These are phyloP conservation scores for Leptopterna dolabrata DNA, from an alignment of 2,888 invertebrate genomes.

Conservation along the genomic window DNA sequence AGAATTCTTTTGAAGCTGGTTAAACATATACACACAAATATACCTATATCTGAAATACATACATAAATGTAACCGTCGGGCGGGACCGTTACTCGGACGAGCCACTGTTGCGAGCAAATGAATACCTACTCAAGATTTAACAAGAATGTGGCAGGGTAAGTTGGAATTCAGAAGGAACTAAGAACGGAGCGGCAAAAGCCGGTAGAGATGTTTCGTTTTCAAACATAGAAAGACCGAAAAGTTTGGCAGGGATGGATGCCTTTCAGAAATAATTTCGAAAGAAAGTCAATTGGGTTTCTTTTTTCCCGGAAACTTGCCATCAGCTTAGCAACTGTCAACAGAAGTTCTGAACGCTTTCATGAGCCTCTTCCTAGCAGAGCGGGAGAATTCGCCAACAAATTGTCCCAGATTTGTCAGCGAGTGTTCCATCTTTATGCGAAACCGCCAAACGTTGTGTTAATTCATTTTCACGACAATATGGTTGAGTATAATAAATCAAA, in stretches of 20 bases:
- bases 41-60: no score
- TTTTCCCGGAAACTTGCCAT: background rate
- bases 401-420: slow-evolving; percentile 7
- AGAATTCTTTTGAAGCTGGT: no score
- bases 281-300: slow-evolving; percentile 26
- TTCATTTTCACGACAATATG: background rate
- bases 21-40: no score
- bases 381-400: background rate
- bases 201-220: background rate
- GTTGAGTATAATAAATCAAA: no score
- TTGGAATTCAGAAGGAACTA: background rate
- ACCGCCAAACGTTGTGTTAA: background rate
- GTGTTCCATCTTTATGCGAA: background rate
- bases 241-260: slow-evolving; percentile 24
- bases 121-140: background rate
- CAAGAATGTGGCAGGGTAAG: background rate
- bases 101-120: no score
- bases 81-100: no score
- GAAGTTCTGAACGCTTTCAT: slow-evolving; percentile 15
- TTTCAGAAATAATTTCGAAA: slow-evolving; percentile 19
- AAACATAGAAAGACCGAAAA: slow-evolving; percentile 5
- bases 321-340: slow-evolving; percentile 22
- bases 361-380: background rate
- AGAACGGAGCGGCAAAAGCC: background rate
- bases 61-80: no score